phyloP scores from a whole-genome alignment of 1,140 invertebrate species.

The Sycobia sp. region DNA sequence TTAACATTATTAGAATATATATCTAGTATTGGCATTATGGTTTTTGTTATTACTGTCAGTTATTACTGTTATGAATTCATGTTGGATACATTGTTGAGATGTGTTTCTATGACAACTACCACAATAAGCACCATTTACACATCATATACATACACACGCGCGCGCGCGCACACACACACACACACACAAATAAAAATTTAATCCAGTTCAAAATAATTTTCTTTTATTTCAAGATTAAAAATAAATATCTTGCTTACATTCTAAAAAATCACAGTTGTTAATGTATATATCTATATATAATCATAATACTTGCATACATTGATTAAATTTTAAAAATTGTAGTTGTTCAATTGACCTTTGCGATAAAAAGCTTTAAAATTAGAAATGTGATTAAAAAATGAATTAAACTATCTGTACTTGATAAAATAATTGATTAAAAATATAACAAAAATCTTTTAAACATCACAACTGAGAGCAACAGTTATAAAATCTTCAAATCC shows the following conservation, averaged over 20 bases:
- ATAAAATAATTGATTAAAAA: background rate
- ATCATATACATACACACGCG: background rate
- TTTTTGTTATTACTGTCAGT: no score
- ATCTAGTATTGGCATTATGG: slow-evolving; percentile 48
- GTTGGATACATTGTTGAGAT: background rate
- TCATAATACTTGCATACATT: no score
- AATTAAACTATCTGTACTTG: background rate
- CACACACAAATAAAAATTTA: slow-evolving; percentile 1
- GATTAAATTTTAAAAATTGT: background rate
- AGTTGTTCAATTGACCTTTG: background rate
- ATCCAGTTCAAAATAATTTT: background rate
- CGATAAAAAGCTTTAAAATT: no score
- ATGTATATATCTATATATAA: background rate
- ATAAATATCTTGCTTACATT: slow-evolving; percentile 10
- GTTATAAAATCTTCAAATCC: slow-evolving; percentile 85
- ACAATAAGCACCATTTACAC: background rate
- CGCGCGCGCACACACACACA: no score
- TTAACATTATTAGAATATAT: slow-evolving; percentile 53
- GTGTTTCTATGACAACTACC: slow-evolving; percentile 29
- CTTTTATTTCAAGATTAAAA: slow-evolving; percentile 10
- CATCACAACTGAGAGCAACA: slow-evolving; percentile 74
- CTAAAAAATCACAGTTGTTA: slow-evolving; percentile 25
- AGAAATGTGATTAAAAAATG: no score
- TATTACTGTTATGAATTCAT: background rate
- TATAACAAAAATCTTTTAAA: slow-evolving; percentile 52